Evolutionary conservation across 2,797 vertebrate species (phyloP), one percentile per base, ranked within the genome.

Genomic region (Schizothorax lantsangensis): DNA sequence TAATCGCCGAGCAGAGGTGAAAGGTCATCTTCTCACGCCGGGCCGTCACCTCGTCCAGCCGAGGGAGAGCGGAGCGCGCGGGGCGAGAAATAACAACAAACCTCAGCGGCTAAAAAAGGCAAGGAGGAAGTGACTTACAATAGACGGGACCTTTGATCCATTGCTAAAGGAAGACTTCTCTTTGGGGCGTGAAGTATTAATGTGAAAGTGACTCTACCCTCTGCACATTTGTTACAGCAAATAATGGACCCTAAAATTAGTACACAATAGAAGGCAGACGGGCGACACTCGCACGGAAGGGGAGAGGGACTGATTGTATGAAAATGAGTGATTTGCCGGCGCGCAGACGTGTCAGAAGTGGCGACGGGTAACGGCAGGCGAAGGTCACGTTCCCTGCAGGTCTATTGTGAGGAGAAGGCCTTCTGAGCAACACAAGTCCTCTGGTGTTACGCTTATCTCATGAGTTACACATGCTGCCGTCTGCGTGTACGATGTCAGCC

Each of bases 171-270:
- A 95, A 92, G 94, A 95, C 95, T 95, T 95, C 94, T 94, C 79
- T 86, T 85, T 33, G 86, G 92, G 93, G 94, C 93, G 94, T 93
- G 93, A 93, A 93, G 94, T 94, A 94, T 94, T 95, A 95, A 96
- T 95, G 95, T 95, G 95, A 96, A 96, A 96, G 96, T 96, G 94
- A 95, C 94, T 96, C 95, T 49, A 93, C 95, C 95, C 93, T 91
- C 91, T 88, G 91, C 93, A 94, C 94, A 93, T 96, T 95, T 95
- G 95, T 95, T 95, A 93, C 88, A 88, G 40, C 90, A 91, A 95
- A 96, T 96, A 96, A 96, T 98, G 94, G 89, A 96, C 93, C 91
- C 97, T 98, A 98, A 97, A 98, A 96, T 97, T 97, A 99, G 96
- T 96, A 97, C 95, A 98, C 97, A 98, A 97, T 98, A 96, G 97